Evolutionary conservation across 2,797 vertebrate genomes (phyloP).

Genomic region (Spinibarbus caldwelli): DNA sequence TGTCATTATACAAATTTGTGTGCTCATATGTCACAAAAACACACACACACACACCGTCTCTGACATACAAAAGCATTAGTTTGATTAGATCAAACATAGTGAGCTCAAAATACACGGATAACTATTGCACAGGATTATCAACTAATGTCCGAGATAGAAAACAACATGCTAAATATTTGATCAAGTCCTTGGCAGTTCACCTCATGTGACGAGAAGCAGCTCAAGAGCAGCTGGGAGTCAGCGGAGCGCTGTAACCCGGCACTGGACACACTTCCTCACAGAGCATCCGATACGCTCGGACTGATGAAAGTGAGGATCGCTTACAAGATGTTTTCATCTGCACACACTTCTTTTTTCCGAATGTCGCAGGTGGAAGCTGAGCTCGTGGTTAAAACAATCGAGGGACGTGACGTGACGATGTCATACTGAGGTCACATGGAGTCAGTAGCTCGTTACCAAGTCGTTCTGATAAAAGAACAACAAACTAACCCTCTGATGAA

Average conservation of each 20-base stretch:
- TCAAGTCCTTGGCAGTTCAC: conserved; percentile 14
- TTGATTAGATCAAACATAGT: not conserved
- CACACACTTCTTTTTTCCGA: not conserved
- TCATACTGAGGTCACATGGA: not conserved
- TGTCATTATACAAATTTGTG: no score
- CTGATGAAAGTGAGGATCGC: conserved; percentile 71
- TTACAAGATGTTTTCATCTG: conserved; percentile 64
- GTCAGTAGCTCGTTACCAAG: not conserved
- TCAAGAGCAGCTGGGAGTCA: conserved; percentile 38
- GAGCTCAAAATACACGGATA: conserved; percentile 1
- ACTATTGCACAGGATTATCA: conserved; percentile 16
- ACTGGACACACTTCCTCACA: conserved; percentile 61
- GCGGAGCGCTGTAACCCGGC: conserved; percentile 65
- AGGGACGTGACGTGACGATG: not conserved
- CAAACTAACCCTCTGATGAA: not conserved
- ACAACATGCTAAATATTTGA: conserved; percentile 54
- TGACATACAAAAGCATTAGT: not conserved
- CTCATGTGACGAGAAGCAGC: conserved; percentile 53
- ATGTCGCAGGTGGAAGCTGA: conserved; percentile 37
- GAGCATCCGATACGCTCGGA: conserved; percentile 66
- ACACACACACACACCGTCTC: not conserved
- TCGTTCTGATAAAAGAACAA: not conserved
- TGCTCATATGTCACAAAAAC: no score
- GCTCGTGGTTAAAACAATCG: not conserved
- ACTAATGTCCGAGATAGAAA: conserved; percentile 25